These are phyloP conservation scores for Macrosiphum euphorbiae DNA, from an alignment of 2,888 invertebrate species.

Conservation along the genomic window DNA sequence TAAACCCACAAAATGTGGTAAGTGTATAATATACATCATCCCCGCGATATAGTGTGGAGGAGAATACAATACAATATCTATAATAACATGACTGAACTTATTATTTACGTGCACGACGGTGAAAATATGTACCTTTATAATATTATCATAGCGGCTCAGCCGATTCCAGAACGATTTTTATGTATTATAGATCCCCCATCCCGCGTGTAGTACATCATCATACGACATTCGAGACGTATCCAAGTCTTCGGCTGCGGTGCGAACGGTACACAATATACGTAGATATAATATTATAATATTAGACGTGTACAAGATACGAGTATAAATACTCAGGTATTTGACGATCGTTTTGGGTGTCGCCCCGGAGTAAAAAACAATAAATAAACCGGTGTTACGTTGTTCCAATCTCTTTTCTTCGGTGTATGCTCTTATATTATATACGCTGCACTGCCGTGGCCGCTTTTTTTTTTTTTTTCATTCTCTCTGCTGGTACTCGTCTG, in stretches of 20 bases:
- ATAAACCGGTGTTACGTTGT: conserved; percentile 62
- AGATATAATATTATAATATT: not conserved
- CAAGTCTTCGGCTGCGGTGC: conserved; percentile 12
- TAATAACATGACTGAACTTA: not conserved
- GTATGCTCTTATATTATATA: not conserved
- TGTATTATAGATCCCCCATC: not conserved
- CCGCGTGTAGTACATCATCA: not conserved
- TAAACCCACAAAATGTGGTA: not conserved
- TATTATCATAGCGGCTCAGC: not conserved
- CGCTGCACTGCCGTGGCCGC: not conserved
- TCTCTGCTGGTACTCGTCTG: not conserved
- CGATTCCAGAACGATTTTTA: not conserved
- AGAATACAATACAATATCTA: not conserved
- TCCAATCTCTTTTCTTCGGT: conserved; percentile 9
- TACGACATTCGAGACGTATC: not conserved
- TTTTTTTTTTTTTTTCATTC: conserved; percentile 10
- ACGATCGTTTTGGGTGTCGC: conserved; percentile 53
- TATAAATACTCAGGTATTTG: conserved; percentile 44
- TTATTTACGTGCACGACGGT: not conserved
- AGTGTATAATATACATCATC: not conserved
- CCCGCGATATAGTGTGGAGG: not conserved
- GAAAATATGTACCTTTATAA: not conserved
- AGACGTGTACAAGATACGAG: not conserved
- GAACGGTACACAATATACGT: not conserved
- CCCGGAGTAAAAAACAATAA: conserved; percentile 62